Conservation (phyloP, 2,888 invertebrate genomes). For the Endotricha flammealis region DNA sequence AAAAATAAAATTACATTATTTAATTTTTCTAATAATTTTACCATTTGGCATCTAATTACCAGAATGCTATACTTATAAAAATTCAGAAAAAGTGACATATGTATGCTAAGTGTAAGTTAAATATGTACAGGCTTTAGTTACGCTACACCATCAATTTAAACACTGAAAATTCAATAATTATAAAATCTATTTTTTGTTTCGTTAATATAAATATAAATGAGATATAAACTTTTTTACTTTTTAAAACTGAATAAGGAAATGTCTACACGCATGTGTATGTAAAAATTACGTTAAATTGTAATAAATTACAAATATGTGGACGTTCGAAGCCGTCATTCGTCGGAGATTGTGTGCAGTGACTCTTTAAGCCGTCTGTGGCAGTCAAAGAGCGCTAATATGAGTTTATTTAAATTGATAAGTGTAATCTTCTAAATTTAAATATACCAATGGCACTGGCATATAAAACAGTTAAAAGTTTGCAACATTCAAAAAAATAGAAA, state of each 20-base stretch:
- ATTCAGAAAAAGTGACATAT: slow-evolving; percentile 19
- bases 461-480: slow-evolving; percentile 32
- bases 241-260: too few species aligned
- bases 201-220: too few species aligned
- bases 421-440: slow-evolving; percentile 10
- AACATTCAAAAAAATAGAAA: slow-evolving; percentile 29
- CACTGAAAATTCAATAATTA: too few species aligned
- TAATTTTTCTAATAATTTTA: neutral
- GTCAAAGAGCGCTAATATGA: too few species aligned
- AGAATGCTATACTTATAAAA: neutral
- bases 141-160: neutral
- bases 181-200: too few species aligned
- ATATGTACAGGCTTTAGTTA: neutral
- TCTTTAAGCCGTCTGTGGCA: too few species aligned
- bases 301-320: too few species aligned
- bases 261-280: too few species aligned
- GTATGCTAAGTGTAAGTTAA: slow-evolving; percentile 12
- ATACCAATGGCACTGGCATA: slow-evolving; percentile 11
- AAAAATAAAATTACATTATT: slow-evolving; percentile 22
- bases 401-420: neutral
- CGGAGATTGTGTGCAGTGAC: too few species aligned
- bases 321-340: too few species aligned
- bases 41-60: neutral
- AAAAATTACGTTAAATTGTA: too few species aligned
- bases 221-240: too few species aligned